Base-by-base conservation (phyloP, 92 coral and sea anemone genomes). In the Epizoanthus stellaris region DNA sequence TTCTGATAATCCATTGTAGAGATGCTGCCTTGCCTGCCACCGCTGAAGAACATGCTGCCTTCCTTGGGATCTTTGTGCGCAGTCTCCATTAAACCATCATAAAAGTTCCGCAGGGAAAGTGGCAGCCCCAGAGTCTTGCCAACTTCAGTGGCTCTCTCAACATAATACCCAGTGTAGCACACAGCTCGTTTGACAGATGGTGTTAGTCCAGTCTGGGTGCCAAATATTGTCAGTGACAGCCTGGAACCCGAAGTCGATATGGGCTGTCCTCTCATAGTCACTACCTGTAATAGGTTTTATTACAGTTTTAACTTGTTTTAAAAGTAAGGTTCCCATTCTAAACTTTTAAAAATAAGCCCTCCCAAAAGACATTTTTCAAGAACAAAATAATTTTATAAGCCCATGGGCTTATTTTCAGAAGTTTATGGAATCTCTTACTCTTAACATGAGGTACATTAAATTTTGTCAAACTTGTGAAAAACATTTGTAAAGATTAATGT, bases 11-110 rank as follows among this genome's bases (percentile, higher is more conserved):
- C 85, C 4, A 80, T 16, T 49, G 49, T 42, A 43, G 64, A 67
- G 34, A 52, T 70, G 23, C 71, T 47, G 17, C 85, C 85, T 34
- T 80, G 45, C 21, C 85, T 60, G 11, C 85, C 85, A 30, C 85
- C 85, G 54, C 91, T 82, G 61, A 82, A 72, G 34, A 65, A 17
- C 14, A 81, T 30, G 76, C 54, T 34, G 6, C 85, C 85, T 66
- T 81, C 76, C 39, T 81, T 81, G 23, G 85, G 85, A 19, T 25
- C 25, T 23, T 81, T 67, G 66, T 81, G 77, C 4, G 77, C 86
- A 10, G 86, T 81, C 38, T 81, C 86, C 77, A 81, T 65, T 1
- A 73, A 39, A 36, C 59, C 86, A 67, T 81, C 86, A 0, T 58
- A 81, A 36, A 66, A 38, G 36, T 81, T 59, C 39, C 71, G 58